phyloP scores from a whole-genome alignment of 2,113 vertebrate genomes.

The rabbit (Oryctolagus cuniculus) region mOryCun1.1 NC_091440.1:96656501-96657000 shows the following conservation, averaged over 20 bases:
- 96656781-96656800: conserved; percentile 20
- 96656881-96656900: background rate
- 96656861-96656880: background rate
- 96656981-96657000: conserved; percentile 42
- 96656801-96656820: background rate
- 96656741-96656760: background rate
- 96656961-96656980: background rate
- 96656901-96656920: background rate
- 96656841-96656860: background rate
- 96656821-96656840: background rate
- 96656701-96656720: conserved; percentile 43
- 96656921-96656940: conserved; percentile 19
- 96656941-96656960: background rate
- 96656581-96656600: background rate
- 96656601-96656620: background rate
- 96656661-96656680: background rate
- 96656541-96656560: conserved; percentile 41
- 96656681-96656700: conserved; percentile 13
- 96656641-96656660: background rate
- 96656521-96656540: too few relatives aligned
- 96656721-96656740: background rate
- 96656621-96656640: background rate
- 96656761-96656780: conserved; percentile 36
- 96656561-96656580: conserved; percentile 9
- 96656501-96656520: too few relatives aligned